Percentiles rank a stretch among this genome's conserved stretches.
phyloP scores from a whole-genome alignment of 2,797 vertebrate species.

The Hippocampus kuda region DNA sequence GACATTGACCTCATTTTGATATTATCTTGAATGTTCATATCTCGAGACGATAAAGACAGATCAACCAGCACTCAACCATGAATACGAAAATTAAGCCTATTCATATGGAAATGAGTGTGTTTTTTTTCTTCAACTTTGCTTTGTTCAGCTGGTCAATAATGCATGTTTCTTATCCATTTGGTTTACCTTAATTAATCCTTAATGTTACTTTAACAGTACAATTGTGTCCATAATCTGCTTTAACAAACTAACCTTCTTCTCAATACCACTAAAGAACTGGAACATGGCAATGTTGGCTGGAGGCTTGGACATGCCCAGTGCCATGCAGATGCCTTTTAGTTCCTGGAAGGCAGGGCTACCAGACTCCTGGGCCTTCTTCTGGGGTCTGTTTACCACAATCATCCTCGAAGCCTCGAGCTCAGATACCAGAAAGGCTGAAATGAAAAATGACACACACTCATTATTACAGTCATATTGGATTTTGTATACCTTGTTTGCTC shows the following conservation, averaged over 20 bases:
- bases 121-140: too few relatives aligned
- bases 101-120: too few relatives aligned
- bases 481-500: neutral
- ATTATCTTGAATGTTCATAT: too few relatives aligned
- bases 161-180: neutral
- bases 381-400: slow-evolving; percentile 80
- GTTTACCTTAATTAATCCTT: neutral
- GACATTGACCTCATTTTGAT: too few relatives aligned
- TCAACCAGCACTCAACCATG: too few relatives aligned
- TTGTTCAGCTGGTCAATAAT: too few relatives aligned
- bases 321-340: slow-evolving; percentile 91
- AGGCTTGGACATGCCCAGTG: slow-evolving; percentile 97
- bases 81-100: too few relatives aligned
- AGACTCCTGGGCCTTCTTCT: slow-evolving; percentile 74
- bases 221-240: neutral
- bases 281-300: slow-evolving; percentile 97
- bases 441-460: neutral
- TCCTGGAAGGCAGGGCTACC: slow-evolving; percentile 87
- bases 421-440: slow-evolving; percentile 87
- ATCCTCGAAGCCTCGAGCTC: slow-evolving; percentile 95
- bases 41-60: too few relatives aligned
- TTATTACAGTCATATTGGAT: neutral
- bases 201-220: neutral
- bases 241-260: slow-evolving; percentile 82
- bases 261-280: slow-evolving; percentile 98